A percentile compares a stretch with the other conserved stretches of the same genome.
Evolutionary conservation across 2,113 vertebrate genomes (phyloP).

Genomic region (Leucopsar rothschildi): DNA sequence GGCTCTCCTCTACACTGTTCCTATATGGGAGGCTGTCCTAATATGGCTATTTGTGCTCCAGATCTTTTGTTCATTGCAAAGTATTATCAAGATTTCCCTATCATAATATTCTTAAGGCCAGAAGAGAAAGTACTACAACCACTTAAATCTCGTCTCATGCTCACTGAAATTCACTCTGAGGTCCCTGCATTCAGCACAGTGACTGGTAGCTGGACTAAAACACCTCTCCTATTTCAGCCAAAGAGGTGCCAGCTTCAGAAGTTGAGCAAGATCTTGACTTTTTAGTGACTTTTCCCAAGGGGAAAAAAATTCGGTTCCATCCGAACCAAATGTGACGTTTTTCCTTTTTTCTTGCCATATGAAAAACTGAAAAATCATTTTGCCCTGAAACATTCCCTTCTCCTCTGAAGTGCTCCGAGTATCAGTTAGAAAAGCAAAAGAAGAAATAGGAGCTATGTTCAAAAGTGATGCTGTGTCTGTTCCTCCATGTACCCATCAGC

Average conservation of each 20-base stretch:
- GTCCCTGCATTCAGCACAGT: constrained; percentile 29
- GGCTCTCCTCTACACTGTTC: constrained; percentile 20
- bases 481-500: neutral
- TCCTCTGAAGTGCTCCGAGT: neutral
- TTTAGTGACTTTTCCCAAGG: constrained; percentile 47
- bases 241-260: constrained; percentile 35
- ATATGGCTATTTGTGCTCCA: constrained; percentile 64
- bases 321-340: constrained; percentile 36
- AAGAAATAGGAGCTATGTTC: neutral
- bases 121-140: constrained; percentile 36
- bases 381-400: constrained; percentile 26
- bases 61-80: constrained; percentile 22
- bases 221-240: neutral
- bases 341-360: constrained; percentile 42
- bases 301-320: constrained; percentile 56
- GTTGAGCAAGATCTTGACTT: neutral
- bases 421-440: neutral
- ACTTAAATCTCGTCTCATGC: neutral
- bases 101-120: constrained; percentile 43
- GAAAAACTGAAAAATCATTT: constrained; percentile 57
- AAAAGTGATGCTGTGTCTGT: neutral
- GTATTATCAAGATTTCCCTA: neutral
- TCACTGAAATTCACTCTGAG: neutral
- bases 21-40: constrained; percentile 41
- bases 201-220: constrained; percentile 17